Conservation (phyloP, 2,113 vertebrate genomes). For the Dendropsophus ebraccatus region DNA sequence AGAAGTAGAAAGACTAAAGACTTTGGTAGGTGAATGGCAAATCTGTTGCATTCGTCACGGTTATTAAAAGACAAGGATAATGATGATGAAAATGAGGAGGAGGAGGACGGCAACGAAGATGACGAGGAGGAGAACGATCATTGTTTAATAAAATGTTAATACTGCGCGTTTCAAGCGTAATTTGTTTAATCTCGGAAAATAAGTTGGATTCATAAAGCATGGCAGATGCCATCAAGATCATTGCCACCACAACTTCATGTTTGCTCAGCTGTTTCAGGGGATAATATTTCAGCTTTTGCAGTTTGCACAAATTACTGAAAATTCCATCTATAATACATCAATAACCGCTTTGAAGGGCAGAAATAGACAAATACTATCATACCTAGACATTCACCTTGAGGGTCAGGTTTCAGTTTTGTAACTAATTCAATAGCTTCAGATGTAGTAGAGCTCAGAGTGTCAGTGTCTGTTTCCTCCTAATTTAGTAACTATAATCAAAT, state of each 20-base stretch:
- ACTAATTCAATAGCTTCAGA: not conserved
- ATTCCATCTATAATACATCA: not conserved
- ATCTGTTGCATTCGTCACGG: conserved; percentile 1
- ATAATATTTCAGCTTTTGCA: not conserved
- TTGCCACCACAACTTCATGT: not conserved
- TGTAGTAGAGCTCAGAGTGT: not conserved
- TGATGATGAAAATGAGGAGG: conserved; percentile 31
- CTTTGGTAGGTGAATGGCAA: not conserved
- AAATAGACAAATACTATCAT: not conserved
- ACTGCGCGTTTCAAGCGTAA: conserved; percentile 8
- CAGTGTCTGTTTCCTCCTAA: too few species aligned
- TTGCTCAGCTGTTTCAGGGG: not conserved
- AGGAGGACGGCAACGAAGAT: not conserved
- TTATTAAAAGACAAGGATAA: conserved; percentile 32
- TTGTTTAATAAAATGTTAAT: conserved; percentile 42
- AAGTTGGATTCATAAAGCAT: conserved; percentile 5
- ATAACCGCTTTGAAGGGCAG: not conserved
- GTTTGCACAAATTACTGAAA: not conserved
- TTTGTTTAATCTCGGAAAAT: conserved; percentile 28
- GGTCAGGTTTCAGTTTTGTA: not conserved
- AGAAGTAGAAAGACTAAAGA: not conserved
- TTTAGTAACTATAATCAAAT: too few species aligned
- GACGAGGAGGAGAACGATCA: conserved; percentile 21
- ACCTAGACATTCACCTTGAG: not conserved
- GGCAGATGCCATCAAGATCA: conserved; percentile 20